Conservation (phyloP, 2,888 invertebrate species). For the Athrips mouffetella region DNA sequence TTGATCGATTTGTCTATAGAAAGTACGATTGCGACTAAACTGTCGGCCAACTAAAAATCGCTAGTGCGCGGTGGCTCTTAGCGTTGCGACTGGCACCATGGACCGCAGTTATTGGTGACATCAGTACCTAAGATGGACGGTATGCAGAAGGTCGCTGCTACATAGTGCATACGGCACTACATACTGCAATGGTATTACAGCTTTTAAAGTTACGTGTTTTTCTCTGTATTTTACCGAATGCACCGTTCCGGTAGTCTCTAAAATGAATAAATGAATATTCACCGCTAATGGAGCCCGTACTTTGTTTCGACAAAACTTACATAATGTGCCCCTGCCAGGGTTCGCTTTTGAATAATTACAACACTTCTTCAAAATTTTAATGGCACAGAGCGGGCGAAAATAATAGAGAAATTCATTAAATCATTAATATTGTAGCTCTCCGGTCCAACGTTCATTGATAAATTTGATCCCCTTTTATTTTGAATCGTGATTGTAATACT, state of each 20-base stretch:
- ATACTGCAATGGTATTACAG: too few species aligned
- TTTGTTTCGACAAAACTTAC: constrained; percentile 61
- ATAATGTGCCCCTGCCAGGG: constrained; percentile 45
- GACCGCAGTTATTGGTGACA: too few species aligned
- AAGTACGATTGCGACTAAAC: too few species aligned
- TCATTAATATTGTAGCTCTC: constrained; percentile 12
- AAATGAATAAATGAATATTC: not conserved
- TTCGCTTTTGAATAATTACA: constrained; percentile 47
- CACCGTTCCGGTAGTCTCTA: not conserved
- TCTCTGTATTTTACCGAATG: not conserved
- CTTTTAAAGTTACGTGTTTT: not conserved
- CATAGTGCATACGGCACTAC: too few species aligned
- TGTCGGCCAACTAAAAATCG: too few species aligned
- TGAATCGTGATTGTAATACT: not conserved
- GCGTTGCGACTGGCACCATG: too few species aligned
- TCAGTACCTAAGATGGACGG: too few species aligned
- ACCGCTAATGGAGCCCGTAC: constrained; percentile 46
- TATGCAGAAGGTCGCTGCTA: too few species aligned
- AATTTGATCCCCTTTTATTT: not conserved
- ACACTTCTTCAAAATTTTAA: constrained; percentile 42
- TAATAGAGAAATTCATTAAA: constrained; percentile 23
- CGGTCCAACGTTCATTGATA: too few species aligned
- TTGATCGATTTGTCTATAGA: too few species aligned
- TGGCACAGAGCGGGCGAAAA: constrained; percentile 25
- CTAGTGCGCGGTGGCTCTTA: too few species aligned